These are phyloP conservation scores for Numida meleagris DNA, from an alignment of 2,113 vertebrate genomes.

Conservation along the genomic window DNA sequence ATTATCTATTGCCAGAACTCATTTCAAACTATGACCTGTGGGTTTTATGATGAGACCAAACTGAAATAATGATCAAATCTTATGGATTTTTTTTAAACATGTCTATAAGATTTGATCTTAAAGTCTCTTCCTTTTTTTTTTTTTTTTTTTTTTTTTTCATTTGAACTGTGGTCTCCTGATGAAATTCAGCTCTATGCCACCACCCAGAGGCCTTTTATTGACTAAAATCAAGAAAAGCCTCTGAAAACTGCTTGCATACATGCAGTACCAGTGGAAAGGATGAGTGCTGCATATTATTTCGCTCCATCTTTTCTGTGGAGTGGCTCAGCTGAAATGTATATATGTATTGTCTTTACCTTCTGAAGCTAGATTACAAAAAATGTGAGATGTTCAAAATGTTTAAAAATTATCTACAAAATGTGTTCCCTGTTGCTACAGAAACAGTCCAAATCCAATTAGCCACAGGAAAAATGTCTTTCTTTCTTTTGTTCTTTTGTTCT, in stretches of 20 bases:
- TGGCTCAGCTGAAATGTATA: background rate
- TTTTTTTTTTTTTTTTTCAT: background rate
- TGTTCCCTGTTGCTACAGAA: slow-evolving; percentile 3
- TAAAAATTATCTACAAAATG: background rate
- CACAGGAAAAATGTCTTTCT: background rate
- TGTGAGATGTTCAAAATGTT: background rate
- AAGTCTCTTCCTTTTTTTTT: background rate
- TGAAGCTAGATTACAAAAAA: background rate
- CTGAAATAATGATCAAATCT: background rate
- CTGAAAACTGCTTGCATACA: background rate
- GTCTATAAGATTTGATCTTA: background rate
- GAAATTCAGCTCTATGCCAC: slow-evolving; percentile 71
- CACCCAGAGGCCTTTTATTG: slow-evolving; percentile 64
- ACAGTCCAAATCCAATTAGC: background rate
- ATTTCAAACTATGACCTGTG: background rate
- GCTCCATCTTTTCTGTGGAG: background rate
- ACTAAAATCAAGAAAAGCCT: background rate
- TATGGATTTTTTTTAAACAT: background rate
- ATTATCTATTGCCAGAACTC: background rate
- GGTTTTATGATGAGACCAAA: background rate
- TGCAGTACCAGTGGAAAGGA: background rate
- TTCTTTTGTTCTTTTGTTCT: no score
- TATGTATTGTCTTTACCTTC: background rate
- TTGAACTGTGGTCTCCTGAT: background rate
- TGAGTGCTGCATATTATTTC: background rate